Percentiles rank a stretch among this genome's conserved stretches.
Evolutionary conservation across 2,113 vertebrate genomes (phyloP).

Genomic region (Empidonax alnorum): DNA sequence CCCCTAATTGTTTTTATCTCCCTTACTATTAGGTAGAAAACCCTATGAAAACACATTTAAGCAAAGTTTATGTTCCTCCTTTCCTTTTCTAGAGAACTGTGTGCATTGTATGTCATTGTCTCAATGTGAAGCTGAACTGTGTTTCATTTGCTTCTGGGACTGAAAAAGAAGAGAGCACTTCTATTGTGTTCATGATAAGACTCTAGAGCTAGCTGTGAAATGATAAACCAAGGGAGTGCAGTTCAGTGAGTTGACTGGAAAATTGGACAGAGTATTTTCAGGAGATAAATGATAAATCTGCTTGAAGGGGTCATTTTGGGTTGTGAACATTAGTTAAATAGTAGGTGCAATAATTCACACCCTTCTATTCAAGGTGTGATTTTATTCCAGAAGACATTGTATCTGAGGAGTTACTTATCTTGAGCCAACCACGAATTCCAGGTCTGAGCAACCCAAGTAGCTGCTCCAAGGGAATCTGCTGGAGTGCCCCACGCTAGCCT

Average conservation of each 20-base stretch:
- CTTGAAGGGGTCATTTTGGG: background rate
- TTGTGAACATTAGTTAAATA: background rate
- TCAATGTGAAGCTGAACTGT: background rate
- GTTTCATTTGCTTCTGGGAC: background rate
- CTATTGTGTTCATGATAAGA: background rate
- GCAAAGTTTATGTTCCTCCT: background rate
- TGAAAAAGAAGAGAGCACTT: background rate
- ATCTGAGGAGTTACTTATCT: background rate
- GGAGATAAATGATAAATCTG: background rate
- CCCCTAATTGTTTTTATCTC: background rate
- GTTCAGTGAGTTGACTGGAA: background rate
- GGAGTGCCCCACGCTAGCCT: fast-evolving
- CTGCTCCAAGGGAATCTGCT: background rate
- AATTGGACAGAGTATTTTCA: background rate
- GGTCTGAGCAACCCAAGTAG: background rate
- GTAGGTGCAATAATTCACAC: background rate
- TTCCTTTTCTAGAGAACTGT: background rate
- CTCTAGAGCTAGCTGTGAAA: background rate
- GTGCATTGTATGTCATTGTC: no score
- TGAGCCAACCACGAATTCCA: background rate
- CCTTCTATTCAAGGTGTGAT: background rate
- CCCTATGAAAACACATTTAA: background rate
- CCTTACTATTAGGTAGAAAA: background rate
- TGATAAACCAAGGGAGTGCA: background rate
- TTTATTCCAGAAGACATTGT: background rate